A percentile compares a stretch with the other conserved stretches of the same genome.
Evolutionary conservation across 2,888 invertebrate species (phyloP).

Genomic region (Pandemis corylana): DNA sequence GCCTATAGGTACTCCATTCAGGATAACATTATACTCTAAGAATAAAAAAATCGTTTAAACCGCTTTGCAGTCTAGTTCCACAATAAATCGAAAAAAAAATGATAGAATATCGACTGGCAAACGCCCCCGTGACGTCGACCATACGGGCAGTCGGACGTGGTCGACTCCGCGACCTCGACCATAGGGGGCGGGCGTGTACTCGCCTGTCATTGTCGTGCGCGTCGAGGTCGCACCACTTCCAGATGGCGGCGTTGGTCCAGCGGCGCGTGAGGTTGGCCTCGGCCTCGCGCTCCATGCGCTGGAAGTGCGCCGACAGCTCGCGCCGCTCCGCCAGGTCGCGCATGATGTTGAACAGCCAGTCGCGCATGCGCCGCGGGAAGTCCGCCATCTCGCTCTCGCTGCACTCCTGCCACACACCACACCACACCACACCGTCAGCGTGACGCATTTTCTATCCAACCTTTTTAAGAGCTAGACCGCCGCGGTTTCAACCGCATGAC

Average conservation of each 20-base stretch:
- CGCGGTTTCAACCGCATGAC: no score
- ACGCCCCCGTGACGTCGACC: no score
- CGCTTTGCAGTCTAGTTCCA: no score
- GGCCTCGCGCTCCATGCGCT: constrained; percentile 95
- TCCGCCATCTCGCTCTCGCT: constrained; percentile 94
- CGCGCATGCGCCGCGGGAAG: constrained; percentile 98
- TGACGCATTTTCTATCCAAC: no score
- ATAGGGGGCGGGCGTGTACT: background rate
- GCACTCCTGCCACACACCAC: constrained; percentile 86
- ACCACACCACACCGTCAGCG: background rate
- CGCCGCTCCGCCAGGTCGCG: constrained; percentile 95
- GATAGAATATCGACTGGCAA: no score
- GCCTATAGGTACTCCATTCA: no score
- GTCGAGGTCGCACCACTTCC: constrained; percentile 99
- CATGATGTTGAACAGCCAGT: constrained; percentile 99
- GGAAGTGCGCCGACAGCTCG: constrained; percentile 92
- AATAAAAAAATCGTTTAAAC: no score
- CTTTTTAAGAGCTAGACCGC: no score
- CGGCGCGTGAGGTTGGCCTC: constrained; percentile 93
- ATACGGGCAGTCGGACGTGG: no score
- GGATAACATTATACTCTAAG: no score
- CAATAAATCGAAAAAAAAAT: no score
- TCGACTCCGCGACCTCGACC: no score
- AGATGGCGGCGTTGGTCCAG: constrained; percentile 97
- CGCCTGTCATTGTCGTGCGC: constrained; percentile 94